Conservation (phyloP, 1,140 invertebrate species). For the Littorina saxatilis region DNA sequence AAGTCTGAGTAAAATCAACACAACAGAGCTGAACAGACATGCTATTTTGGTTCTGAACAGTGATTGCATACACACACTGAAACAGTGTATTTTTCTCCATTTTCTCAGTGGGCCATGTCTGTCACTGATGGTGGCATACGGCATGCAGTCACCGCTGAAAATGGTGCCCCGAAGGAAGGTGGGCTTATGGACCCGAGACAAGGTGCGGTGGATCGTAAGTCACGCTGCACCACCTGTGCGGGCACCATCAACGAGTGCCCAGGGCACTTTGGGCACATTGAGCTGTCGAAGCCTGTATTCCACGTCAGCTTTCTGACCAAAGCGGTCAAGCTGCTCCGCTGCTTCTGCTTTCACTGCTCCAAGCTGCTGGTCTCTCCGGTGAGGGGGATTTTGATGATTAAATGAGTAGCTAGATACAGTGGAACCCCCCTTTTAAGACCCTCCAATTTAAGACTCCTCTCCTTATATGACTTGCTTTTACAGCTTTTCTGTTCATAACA, state of each 20-base stretch:
- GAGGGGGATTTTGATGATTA: constrained; percentile 75
- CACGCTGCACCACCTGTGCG: constrained; percentile 96
- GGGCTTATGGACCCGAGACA: constrained; percentile 99
- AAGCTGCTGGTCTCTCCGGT: constrained; percentile 96
- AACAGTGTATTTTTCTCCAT: neutral
- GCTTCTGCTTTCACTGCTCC: constrained; percentile 98
- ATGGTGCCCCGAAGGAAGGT: constrained; percentile 96
- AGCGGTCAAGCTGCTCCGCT: constrained; percentile 96
- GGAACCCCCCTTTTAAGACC: too few relatives aligned
- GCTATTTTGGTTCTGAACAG: too few relatives aligned
- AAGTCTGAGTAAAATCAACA: too few relatives aligned
- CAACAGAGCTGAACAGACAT: too few relatives aligned
- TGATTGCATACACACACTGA: neutral
- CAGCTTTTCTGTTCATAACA: too few relatives aligned
- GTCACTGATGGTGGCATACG: constrained; percentile 97
- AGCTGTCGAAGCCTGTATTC: constrained; percentile 98
- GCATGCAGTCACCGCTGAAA: constrained; percentile 98
- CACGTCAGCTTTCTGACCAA: constrained; percentile 98
- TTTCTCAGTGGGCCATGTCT: constrained; percentile 83
- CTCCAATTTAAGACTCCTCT: too few relatives aligned
- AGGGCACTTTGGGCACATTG: constrained; percentile 99
- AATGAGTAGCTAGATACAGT: too few relatives aligned
- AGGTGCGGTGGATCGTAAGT: constrained; percentile 94
- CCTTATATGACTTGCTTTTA: too few relatives aligned
- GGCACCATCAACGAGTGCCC: constrained; percentile 99